These are phyloP conservation scores for Drosophila jambulina DNA, from an alignment of 1,140 invertebrate genomes.

Conservation along the genomic window DNA sequence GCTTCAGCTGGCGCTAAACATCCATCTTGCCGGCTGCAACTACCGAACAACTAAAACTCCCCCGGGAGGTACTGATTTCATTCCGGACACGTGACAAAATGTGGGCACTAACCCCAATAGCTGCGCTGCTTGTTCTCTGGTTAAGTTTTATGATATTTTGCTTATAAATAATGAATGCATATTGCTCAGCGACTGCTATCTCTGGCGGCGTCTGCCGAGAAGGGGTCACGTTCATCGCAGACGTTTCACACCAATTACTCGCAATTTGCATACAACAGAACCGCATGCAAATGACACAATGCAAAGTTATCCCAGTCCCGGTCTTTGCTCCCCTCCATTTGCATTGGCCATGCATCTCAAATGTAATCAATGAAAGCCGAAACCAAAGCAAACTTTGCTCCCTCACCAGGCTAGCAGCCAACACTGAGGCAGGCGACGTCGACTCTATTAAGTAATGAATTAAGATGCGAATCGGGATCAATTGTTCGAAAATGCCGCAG, in stretches of 20 bases:
- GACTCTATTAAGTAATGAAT: constrained; percentile 79
- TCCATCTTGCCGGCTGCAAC: constrained; percentile 30
- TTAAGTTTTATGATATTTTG: constrained; percentile 55
- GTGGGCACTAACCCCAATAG: constrained; percentile 23
- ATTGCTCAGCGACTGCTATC: constrained; percentile 19
- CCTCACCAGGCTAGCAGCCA: constrained; percentile 9
- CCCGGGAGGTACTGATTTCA: constrained; percentile 52
- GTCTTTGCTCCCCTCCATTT: constrained; percentile 19
- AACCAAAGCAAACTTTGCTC: constrained; percentile 58
- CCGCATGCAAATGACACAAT: constrained; percentile 80
- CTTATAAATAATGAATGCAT: constrained; percentile 73
- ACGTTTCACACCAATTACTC: constrained; percentile 83
- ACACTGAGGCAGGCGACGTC: constrained; percentile 14
- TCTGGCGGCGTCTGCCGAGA: constrained; percentile 19
- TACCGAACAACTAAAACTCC: constrained; percentile 2
- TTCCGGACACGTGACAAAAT: constrained; percentile 66
- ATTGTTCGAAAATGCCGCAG: constrained; percentile 71
- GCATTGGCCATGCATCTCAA: constrained; percentile 72
- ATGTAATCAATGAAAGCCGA: constrained; percentile 73
- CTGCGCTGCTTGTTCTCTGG: constrained; percentile 11
- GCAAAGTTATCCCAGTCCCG: constrained; percentile 52
- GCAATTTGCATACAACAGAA: constrained; percentile 77
- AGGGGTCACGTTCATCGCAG: constrained; percentile 68
- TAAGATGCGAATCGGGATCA: constrained; percentile 77
- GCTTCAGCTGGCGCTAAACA: constrained; percentile 14